Conservation (phyloP, 2,888 invertebrate species). For the Auanema sp. region DNA sequence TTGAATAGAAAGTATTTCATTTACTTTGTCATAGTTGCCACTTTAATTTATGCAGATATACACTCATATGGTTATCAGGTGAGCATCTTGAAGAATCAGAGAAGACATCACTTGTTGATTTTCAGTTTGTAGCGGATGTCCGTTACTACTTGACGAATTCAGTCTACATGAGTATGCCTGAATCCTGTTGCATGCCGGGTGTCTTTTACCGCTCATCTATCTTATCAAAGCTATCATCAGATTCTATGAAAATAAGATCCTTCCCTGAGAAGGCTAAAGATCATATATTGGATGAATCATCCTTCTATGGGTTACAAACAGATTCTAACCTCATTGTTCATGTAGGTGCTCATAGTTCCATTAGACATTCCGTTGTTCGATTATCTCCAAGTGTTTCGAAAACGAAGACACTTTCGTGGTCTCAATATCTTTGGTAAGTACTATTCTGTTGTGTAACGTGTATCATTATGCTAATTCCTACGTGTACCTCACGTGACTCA, state of each 20-base stretch:
- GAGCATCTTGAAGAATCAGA: not conserved
- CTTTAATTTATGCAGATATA: slow-evolving; percentile 20
- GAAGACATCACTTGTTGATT: not conserved
- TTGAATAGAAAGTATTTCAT: slow-evolving; percentile 14
- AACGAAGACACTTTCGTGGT: no score
- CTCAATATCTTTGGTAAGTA: no score
- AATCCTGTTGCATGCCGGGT: slow-evolving; percentile 53
- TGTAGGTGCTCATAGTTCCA: slow-evolving; percentile 39
- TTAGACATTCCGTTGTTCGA: slow-evolving; percentile 19
- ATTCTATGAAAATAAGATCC: not conserved
- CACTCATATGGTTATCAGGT: slow-evolving; percentile 18
- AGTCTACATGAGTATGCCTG: slow-evolving; percentile 42
- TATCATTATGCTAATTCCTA: no score
- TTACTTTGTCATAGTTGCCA: slow-evolving; percentile 11
- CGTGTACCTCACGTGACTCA: no score
- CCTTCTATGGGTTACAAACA: slow-evolving; percentile 32
- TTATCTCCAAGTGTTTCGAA: no score
- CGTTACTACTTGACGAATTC: slow-evolving; percentile 37
- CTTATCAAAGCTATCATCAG: slow-evolving; percentile 4
- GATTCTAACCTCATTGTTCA: slow-evolving; percentile 46
- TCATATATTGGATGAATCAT: slow-evolving; percentile 49
- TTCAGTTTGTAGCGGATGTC: slow-evolving; percentile 36
- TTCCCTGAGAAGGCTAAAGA: slow-evolving; percentile 42
- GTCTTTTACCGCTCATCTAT: slow-evolving; percentile 36
- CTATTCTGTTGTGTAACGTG: no score